phyloP scores from a whole-genome alignment of 2,797 vertebrate species.

The Hozukius guyotensis region DNA sequence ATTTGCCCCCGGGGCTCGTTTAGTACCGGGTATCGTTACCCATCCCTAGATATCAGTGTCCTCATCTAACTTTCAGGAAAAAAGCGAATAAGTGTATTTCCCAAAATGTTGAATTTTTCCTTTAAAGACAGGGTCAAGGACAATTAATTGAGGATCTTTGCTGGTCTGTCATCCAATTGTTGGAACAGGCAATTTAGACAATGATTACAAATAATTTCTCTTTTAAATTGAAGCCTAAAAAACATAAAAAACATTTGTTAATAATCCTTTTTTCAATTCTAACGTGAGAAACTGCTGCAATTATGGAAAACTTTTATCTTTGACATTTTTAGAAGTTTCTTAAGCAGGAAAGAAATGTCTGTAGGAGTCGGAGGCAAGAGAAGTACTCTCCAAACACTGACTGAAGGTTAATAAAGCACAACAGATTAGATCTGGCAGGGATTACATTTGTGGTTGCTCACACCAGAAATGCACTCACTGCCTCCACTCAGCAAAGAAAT shows the following conservation, averaged over 20 bases:
- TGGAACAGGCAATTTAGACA: too few relatives aligned
- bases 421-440: constrained; percentile 11
- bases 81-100: not conserved
- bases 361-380: not conserved
- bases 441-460: constrained; percentile 2
- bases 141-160: not conserved
- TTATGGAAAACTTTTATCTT: not conserved
- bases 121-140: not conserved
- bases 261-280: not conserved
- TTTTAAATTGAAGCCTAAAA: not conserved
- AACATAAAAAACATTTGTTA: too few relatives aligned
- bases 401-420: constrained; percentile 5
- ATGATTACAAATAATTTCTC: too few relatives aligned
- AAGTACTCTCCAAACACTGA: constrained; percentile 9
- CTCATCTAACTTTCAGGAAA: too few relatives aligned
- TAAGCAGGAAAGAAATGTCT: not conserved
- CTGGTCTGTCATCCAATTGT: not conserved
- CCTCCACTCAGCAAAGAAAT: not conserved
- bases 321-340: not conserved
- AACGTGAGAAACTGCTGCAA: not conserved
- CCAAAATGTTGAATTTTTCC: not conserved
- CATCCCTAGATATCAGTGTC: too few relatives aligned
- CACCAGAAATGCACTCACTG: not conserved
- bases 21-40: too few relatives aligned
- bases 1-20: too few relatives aligned